Evolutionary conservation across 2,797 vertebrate species (phyloP).

Genomic region (Liasis olivaceus): DNA sequence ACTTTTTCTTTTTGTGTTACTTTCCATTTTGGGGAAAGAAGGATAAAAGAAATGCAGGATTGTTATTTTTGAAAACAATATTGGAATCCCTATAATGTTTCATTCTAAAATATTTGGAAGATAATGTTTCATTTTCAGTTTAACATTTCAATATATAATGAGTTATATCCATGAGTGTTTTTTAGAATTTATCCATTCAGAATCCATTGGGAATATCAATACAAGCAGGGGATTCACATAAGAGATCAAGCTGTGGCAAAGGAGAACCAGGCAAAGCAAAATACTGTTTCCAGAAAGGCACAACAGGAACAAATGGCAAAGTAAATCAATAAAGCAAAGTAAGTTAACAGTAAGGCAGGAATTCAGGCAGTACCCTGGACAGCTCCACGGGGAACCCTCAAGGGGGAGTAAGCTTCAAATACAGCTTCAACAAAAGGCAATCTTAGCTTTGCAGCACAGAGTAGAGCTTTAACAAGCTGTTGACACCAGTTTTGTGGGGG

Average conservation of each 20-base stretch:
- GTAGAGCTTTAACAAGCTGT: not conserved
- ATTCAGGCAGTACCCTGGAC: constrained; percentile 3
- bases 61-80: not conserved
- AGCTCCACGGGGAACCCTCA: not conserved
- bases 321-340: not conserved
- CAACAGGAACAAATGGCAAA: not conserved
- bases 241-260: not conserved
- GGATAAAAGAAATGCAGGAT: not conserved
- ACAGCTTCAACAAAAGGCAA: not conserved
- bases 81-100: not conserved
- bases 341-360: not conserved
- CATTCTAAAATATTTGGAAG: not conserved
- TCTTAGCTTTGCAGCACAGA: not conserved
- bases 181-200: not conserved
- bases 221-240: not conserved
- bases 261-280: not conserved
- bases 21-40: not conserved
- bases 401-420: not conserved
- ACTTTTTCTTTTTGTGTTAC: not conserved
- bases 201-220: not conserved
- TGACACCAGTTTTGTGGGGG: not conserved
- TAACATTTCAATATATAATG: not conserved
- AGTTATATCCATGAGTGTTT: not conserved
- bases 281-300: not conserved
- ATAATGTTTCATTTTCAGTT: not conserved